Percentiles rank a stretch among this genome's conserved stretches.
Conservation (phyloP, 2,797 vertebrate genomes). For the Ctenopoma kingsleyae region DNA sequence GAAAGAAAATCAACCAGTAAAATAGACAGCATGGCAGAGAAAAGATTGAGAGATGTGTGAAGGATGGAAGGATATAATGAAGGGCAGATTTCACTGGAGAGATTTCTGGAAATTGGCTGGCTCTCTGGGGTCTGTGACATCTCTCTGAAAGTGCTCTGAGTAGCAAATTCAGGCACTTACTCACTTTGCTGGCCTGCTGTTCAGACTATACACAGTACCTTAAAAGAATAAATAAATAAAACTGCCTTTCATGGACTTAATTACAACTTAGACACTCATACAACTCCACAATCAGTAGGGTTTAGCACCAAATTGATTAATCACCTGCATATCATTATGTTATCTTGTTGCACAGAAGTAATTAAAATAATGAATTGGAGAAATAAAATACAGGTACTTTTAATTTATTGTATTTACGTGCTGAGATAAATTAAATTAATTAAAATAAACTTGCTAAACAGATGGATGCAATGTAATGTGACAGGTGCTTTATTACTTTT, state of each 20-base stretch:
- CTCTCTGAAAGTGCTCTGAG: conserved; percentile 69
- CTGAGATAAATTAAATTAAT: not conserved
- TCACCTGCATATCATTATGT: not conserved
- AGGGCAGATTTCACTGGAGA: conserved; percentile 64
- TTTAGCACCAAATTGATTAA: not conserved
- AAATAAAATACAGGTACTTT: not conserved
- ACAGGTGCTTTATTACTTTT: not conserved
- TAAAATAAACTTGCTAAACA: not conserved
- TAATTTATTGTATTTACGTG: not conserved
- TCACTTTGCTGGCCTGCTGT: conserved; percentile 53
- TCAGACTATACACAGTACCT: conserved; percentile 10
- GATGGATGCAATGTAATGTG: not conserved
- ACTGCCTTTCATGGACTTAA: conserved; percentile 11
- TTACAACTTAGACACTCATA: not conserved
- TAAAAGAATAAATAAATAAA: conserved; percentile 24
- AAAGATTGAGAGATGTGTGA: conserved; percentile 4
- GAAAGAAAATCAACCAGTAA: conserved; percentile 45
- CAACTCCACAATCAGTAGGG: not conserved
- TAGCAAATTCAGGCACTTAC: conserved; percentile 57
- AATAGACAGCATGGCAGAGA: conserved; percentile 10
- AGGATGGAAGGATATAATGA: conserved; percentile 50
- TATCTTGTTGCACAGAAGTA: not conserved
- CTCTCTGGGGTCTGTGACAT: conserved; percentile 68
- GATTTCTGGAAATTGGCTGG: conserved; percentile 61
- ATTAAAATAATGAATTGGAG: not conserved